These are phyloP conservation scores for Morpho helenor DNA, from an alignment of 2,888 invertebrate genomes.

Conservation along the genomic window DNA sequence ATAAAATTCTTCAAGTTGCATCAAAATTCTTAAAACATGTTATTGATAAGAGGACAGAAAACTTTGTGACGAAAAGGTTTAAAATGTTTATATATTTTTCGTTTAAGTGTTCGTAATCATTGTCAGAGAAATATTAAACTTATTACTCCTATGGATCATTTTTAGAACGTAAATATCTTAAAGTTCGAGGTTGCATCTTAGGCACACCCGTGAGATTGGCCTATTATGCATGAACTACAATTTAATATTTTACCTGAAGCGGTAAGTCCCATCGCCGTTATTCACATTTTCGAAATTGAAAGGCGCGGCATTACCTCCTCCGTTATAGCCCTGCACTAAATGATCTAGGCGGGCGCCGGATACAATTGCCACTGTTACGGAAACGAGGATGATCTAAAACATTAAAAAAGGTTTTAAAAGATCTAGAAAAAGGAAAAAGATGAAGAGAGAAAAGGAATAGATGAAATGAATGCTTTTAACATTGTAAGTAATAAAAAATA, in stretches of 20 bases:
- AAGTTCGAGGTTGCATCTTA: conserved; percentile 3
- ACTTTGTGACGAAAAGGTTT: too few species aligned
- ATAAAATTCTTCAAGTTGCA: too few species aligned
- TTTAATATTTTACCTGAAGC: conserved; percentile 71
- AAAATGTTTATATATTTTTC: too few species aligned
- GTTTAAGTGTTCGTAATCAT: too few species aligned
- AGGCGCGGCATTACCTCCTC: conserved; percentile 48
- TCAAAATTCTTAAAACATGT: too few species aligned
- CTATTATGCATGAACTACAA: conserved; percentile 16
- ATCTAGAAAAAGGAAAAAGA: too few species aligned
- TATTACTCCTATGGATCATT: not conserved
- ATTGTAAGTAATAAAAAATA: too few species aligned
- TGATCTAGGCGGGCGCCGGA: conserved; percentile 57
- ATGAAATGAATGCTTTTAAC: too few species aligned
- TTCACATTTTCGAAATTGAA: conserved; percentile 80
- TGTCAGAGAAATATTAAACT: not conserved
- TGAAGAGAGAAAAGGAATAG: too few species aligned
- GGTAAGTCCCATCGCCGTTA: conserved; percentile 82
- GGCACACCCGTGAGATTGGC: conserved; percentile 7
- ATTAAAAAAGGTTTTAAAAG: not conserved
- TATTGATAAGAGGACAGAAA: too few species aligned
- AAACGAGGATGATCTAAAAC: conserved; percentile 48
- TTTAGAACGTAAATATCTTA: conserved; percentile 6
- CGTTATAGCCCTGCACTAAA: conserved; percentile 48
- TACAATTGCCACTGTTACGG: conserved; percentile 42